Evolutionary conservation across 1,140 invertebrate species (phyloP), one percentile per base, ranked within the genome.

Genomic region (Chironomus tepperi): DNA sequence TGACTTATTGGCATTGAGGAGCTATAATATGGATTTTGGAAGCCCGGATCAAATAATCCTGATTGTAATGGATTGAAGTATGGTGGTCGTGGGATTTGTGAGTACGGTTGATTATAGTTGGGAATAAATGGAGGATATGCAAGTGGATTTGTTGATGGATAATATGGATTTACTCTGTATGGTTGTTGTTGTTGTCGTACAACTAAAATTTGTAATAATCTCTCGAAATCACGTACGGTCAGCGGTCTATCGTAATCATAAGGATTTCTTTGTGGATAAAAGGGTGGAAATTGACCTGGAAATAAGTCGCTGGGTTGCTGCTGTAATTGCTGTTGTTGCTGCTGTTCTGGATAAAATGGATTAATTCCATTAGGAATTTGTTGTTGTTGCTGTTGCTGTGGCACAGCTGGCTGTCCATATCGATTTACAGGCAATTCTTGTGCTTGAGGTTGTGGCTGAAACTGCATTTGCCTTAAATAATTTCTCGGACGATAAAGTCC

Each of bases 191-290:
- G 85, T 78, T 87, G 86, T 70, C 86, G 77, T n/a, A 85, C 72
- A 67, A 87, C 84, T 73, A 88, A 78, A 78, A 85, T 84, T 42
- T 88, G 85, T 7, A 88, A 80, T 64, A 88, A 80, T 70, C 83
- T 81, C 78, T 86, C 85, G 67, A 88, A 83, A 78, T 88, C 86
- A 80, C 83, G 84, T 3, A 83, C 80, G 74, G 82, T 79, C 76
- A 84, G 84, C 2, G 79, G 79, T 65, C 79, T 16, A 24, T 76
- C 75, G 75, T 75, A 75, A 47, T 76, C 79, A 82, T 80, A 42
- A 75, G 73, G 72, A 84, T 81, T 18, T 80, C 79, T 7, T 7
- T 79, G 21, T 72, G 81, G 79, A 57, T 82, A 57, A 79, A 77
- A 43, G 76, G 80, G 74, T 81, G 83, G 79, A 76, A 83, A 19